phyloP scores from a whole-genome alignment of 1,140 invertebrate genomes.

The Aphaenogaster floridana region DNA sequence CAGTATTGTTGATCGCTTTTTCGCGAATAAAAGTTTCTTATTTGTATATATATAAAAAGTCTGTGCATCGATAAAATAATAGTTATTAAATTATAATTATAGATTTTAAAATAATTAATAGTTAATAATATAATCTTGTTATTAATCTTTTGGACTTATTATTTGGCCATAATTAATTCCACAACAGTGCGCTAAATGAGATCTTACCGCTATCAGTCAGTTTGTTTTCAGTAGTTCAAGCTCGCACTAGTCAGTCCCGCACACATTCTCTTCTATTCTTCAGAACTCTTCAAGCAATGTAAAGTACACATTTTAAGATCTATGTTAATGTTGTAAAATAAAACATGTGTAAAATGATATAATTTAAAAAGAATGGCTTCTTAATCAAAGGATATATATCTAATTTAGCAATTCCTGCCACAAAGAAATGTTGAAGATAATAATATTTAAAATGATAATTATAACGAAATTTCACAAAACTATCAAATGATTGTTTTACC shows the following conservation, averaged over 20 bases:
- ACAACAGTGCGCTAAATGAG: background rate
- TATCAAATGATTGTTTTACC: background rate
- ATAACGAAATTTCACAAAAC: background rate
- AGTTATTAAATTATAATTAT: background rate
- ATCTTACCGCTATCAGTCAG: slow-evolving; percentile 1
- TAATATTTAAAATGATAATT: background rate
- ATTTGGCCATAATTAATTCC: slow-evolving; percentile 26
- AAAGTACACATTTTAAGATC: background rate
- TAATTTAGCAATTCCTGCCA: background rate
- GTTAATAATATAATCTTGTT: background rate
- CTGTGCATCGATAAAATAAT: background rate
- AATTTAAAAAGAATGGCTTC: background rate
- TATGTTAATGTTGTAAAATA: background rate
- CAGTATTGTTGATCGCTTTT: background rate
- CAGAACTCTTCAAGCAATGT: background rate
- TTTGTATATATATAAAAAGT: background rate
- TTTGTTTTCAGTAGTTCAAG: background rate
- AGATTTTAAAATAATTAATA: background rate
- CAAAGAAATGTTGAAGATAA: background rate
- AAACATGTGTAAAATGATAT: background rate
- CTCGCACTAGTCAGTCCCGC: slow-evolving; percentile 9
- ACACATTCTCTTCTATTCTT: background rate
- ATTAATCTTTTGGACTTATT: background rate
- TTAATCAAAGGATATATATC: background rate
- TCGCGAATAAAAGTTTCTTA: background rate